Percentiles rank a stretch among this genome's conserved stretches.
phyloP scores from a whole-genome alignment of 2,113 vertebrate species.

The Entomyzon cyanotis region DNA sequence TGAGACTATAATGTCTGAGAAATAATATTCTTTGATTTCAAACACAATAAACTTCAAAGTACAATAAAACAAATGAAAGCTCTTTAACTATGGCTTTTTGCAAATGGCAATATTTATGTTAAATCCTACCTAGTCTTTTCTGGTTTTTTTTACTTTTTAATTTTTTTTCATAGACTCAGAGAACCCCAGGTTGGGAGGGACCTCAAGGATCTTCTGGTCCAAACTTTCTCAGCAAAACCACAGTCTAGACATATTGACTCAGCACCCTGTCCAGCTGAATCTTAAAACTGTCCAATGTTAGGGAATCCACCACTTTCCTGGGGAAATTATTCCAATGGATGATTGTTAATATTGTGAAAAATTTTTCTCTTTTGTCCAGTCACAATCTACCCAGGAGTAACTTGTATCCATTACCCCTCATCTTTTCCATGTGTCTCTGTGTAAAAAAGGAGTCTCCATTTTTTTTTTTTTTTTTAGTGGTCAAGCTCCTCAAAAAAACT shows the following conservation, averaged over 20 bases:
- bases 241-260: neutral
- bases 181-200: too few relatives aligned
- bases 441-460: neutral
- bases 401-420: neutral
- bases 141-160: neutral
- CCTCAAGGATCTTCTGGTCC: neutral
- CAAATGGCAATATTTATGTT: neutral
- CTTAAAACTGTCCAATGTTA: too few relatives aligned
- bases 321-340: neutral
- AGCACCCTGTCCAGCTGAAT: neutral
- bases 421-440: neutral
- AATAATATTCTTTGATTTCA: neutral
- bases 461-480: neutral
- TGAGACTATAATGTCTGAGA: neutral
- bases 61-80: neutral
- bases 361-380: neutral
- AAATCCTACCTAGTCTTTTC: neutral
- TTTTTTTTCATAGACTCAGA: neutral
- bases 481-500: neutral
- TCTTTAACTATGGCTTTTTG: neutral
- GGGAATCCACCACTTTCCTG: neutral
- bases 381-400: neutral
- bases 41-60: neutral
- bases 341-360: neutral
- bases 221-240: neutral